These are phyloP conservation scores for Poecilia latipinna DNA, from an alignment of 2,113 vertebrate species.

Conservation along the genomic window DNA sequence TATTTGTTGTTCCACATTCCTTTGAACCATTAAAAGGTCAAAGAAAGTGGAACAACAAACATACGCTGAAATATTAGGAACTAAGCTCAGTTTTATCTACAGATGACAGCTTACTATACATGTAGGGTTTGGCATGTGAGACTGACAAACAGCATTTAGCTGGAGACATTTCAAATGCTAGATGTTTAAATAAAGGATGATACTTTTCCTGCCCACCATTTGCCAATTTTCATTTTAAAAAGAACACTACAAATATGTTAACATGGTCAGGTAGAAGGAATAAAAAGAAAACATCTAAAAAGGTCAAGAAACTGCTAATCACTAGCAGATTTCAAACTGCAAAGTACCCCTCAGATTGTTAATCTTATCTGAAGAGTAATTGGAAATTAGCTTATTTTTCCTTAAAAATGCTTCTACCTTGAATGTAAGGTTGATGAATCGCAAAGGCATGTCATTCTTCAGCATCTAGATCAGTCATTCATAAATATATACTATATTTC, in stretches of 20 bases:
- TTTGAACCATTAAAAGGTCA: too few relatives aligned
- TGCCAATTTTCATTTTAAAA: not conserved
- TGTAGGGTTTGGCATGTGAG: too few relatives aligned
- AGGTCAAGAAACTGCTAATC: too few relatives aligned
- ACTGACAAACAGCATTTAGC: too few relatives aligned
- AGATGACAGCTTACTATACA: too few relatives aligned
- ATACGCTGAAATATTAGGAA: too few relatives aligned
- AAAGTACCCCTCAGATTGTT: too few relatives aligned
- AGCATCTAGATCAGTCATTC: conserved; percentile 44
- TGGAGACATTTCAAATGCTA: too few relatives aligned
- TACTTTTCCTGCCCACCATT: not conserved
- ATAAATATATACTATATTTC: conserved; percentile 8
- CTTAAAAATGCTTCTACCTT: conserved; percentile 31
- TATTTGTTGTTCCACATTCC: too few relatives aligned
- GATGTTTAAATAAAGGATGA: not conserved
- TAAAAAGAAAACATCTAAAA: not conserved
- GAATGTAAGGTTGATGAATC: not conserved
- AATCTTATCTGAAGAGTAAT: not conserved
- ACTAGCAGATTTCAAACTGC: too few relatives aligned
- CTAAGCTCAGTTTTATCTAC: too few relatives aligned
- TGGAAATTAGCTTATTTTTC: not conserved
- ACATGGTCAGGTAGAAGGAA: not conserved
- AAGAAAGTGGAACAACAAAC: too few relatives aligned
- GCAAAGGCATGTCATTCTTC: conserved; percentile 43
- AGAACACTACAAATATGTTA: not conserved